phyloP scores from a whole-genome alignment of 2,888 invertebrate species.

The Xestia sexstrigata region DNA sequence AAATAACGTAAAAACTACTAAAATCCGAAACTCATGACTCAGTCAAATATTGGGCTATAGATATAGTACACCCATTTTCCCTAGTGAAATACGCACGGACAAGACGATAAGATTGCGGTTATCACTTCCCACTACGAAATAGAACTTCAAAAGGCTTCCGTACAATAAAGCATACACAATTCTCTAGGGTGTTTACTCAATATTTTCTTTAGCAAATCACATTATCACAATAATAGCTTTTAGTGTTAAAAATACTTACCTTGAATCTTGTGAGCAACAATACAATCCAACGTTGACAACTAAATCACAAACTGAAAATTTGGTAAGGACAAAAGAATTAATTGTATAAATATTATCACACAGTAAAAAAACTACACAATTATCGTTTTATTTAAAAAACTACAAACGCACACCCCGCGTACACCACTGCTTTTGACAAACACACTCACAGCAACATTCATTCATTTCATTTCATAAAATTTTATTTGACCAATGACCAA shows the following conservation, averaged over 20 bases:
- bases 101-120: constrained; percentile 16
- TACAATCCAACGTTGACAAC: constrained; percentile 36
- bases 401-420: constrained; percentile 63
- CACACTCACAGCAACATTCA: constrained; percentile 49
- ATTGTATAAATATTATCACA: constrained; percentile 36
- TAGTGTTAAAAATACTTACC: constrained; percentile 54
- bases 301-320: constrained; percentile 33
- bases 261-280: constrained; percentile 54
- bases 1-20: background rate
- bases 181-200: background rate
- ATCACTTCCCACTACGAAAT: constrained; percentile 8
- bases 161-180: background rate
- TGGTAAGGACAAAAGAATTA: constrained; percentile 25
- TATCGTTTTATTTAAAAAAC: constrained; percentile 48
- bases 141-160: background rate
- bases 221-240: background rate
- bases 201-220: constrained; percentile 8
- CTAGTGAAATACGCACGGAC: constrained; percentile 15
- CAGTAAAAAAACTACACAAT: constrained; percentile 49
- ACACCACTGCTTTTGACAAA: constrained; percentile 50
- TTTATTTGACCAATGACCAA: constrained; percentile 20
- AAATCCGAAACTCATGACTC: constrained; percentile 18
- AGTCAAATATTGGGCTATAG: background rate
- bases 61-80: constrained; percentile 45
- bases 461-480: constrained; percentile 16